A percentile compares a stretch with the other conserved stretches of the same genome.
Conservation (phyloP, 2,113 vertebrate genomes). For the Phycodurus eques region DNA sequence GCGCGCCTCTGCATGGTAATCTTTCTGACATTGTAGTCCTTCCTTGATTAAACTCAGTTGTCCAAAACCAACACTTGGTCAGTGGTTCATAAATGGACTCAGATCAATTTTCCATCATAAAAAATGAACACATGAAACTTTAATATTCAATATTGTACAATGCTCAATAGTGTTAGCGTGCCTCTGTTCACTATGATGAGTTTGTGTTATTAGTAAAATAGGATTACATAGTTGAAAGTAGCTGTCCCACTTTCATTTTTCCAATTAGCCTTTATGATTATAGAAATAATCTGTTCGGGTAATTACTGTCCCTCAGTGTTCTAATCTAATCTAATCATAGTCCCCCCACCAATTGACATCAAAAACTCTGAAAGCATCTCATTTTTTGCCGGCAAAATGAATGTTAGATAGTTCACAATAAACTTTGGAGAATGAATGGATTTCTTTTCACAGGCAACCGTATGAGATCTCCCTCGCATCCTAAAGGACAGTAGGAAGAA, state of each 20-base stretch:
- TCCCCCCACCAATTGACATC: not conserved
- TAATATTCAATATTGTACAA: too few species aligned
- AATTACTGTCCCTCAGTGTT: slow-evolving; percentile 13
- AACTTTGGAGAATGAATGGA: not conserved
- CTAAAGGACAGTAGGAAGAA: not conserved
- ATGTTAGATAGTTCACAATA: slow-evolving; percentile 4
- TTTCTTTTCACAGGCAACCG: not conserved
- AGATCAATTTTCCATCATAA: too few species aligned
- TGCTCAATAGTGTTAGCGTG: not conserved
- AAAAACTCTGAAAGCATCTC: not conserved
- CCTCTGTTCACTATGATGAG: not conserved
- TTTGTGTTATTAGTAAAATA: not conserved
- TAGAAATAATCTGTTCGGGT: slow-evolving; percentile 28
- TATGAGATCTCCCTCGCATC: slow-evolving; percentile 8
- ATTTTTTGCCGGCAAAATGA: not conserved
- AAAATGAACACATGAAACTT: not conserved
- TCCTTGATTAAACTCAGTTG: too few species aligned
- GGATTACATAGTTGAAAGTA: slow-evolving; percentile 2
- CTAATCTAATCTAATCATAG: slow-evolving; percentile 17
- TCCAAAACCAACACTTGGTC: too few species aligned
- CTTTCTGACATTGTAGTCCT: too few species aligned
- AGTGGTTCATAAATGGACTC: too few species aligned
- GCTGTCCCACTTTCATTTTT: slow-evolving; percentile 28
- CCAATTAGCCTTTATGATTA: slow-evolving; percentile 29
- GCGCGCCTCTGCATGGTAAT: too few species aligned